Conservation (phyloP, 2,113 vertebrate genomes). For the Shinisaurus crocodilurus region DNA sequence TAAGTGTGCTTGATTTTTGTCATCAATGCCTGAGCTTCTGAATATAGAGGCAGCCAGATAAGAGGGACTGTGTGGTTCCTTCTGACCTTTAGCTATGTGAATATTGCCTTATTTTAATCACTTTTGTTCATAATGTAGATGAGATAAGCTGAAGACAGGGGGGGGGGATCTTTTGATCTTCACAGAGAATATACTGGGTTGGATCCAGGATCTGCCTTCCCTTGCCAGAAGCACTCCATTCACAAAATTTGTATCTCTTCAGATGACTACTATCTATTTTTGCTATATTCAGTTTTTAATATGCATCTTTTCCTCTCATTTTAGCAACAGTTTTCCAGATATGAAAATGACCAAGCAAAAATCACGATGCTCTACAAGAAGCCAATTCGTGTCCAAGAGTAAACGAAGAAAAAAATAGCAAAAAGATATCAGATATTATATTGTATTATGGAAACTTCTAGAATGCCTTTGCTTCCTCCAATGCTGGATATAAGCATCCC, state of each 20-base stretch:
- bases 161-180: not conserved
- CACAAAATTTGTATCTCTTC: fast-evolving
- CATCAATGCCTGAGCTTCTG: not conserved
- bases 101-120: slow-evolving; percentile 6
- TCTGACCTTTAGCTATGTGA: not conserved
- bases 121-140: not conserved
- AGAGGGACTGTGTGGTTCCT: not conserved
- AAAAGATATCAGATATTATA: not conserved
- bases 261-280: fast-evolving
- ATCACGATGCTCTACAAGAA: fast-evolving
- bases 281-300: not conserved
- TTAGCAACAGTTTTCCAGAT: slow-evolving; percentile 30
- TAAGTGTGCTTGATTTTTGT: not conserved
- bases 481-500: not conserved
- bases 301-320: not conserved
- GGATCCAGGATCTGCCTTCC: too few species aligned
- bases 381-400: slow-evolving; percentile 15
- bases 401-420: slow-evolving; percentile 70
- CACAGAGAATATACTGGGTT: not conserved
- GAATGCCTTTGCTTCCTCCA: not conserved
- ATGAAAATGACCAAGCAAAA: slow-evolving; percentile 36
- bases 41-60: not conserved
- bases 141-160: not conserved
- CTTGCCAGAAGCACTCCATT: too few species aligned
- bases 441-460: not conserved